These are phyloP conservation scores for Istiophorus platypterus DNA, from an alignment of 2,113 vertebrate species.

Conservation along the genomic window DNA sequence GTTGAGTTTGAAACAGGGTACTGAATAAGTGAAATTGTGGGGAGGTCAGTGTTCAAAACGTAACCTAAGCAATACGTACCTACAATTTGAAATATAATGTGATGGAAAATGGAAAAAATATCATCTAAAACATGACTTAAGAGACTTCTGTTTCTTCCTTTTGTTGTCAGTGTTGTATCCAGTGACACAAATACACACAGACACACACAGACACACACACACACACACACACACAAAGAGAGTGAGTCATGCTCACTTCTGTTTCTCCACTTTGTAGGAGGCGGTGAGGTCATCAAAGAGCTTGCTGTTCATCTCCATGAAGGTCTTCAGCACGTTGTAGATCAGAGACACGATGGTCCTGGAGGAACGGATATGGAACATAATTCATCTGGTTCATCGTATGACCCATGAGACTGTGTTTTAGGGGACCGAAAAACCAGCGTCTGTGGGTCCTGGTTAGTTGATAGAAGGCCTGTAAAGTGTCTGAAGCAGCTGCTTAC, in stretches of 20 bases:
- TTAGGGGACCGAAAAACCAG: not conserved
- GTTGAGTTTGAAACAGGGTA: constrained; percentile 2
- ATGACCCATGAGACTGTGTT: not conserved
- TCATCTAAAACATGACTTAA: constrained; percentile 40
- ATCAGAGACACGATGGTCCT: constrained; percentile 95
- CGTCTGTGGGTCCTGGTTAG: not conserved
- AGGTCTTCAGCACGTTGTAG: constrained; percentile 95
- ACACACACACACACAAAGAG: constrained; percentile 19
- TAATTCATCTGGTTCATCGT: not conserved
- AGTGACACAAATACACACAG: constrained; percentile 50
- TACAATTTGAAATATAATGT: constrained; percentile 43
- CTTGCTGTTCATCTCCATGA: constrained; percentile 97
- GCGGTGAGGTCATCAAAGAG: constrained; percentile 94
- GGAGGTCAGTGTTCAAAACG: constrained; percentile 16
- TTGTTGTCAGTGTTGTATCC: constrained; percentile 55
- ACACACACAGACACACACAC: not conserved
- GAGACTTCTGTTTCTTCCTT: constrained; percentile 33
- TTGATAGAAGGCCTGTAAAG: not conserved
- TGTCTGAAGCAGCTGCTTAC: not conserved
- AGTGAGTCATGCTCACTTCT: constrained; percentile 89
- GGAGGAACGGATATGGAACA: constrained; percentile 22
- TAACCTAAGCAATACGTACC: constrained; percentile 54
- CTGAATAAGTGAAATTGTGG: constrained; percentile 27
- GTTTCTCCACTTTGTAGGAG: constrained; percentile 95
- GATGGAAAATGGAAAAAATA: constrained; percentile 49